Conservation (phyloP, 2,888 invertebrate species). For the Prosapia bicincta region DNA sequence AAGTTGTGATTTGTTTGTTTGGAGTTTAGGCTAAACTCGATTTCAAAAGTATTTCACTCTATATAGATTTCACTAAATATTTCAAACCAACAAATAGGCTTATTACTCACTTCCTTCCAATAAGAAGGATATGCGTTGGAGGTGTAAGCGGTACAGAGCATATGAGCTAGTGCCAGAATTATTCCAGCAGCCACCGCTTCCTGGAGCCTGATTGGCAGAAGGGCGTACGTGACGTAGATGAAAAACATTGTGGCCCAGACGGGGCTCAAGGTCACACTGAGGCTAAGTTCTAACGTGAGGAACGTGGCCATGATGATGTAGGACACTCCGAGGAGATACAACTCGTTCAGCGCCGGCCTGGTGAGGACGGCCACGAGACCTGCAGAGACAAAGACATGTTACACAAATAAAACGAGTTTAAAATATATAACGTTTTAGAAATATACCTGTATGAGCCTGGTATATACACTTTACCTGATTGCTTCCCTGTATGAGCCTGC, state of each 20-base stretch:
- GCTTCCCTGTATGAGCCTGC: too few relatives aligned
- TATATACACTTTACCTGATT: too few relatives aligned
- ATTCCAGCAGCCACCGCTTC: conserved; percentile 76
- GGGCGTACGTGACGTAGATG: conserved; percentile 83
- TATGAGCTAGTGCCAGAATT: conserved; percentile 64
- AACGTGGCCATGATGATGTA: conserved; percentile 79
- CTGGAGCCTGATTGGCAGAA: conserved; percentile 82
- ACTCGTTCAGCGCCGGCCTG: conserved; percentile 83
- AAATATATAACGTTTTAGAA: too few relatives aligned
- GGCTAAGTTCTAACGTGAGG: conserved; percentile 62
- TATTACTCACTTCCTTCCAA: conserved; percentile 37
- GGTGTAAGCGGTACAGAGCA: conserved; percentile 47
- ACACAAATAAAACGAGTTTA: too few relatives aligned
- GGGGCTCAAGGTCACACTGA: conserved; percentile 41
- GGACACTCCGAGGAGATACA: conserved; percentile 79
- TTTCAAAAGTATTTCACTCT: too few relatives aligned
- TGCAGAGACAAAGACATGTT: conserved; percentile 44
- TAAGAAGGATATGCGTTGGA: conserved; percentile 41
- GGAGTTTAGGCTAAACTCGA: too few relatives aligned
- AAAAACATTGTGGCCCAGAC: conserved; percentile 58
- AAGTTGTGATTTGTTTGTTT: too few relatives aligned
- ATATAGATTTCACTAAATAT: too few relatives aligned
- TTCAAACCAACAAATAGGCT: too few relatives aligned
- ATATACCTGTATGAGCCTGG: too few relatives aligned
- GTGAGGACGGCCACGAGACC: conserved; percentile 71